These are phyloP conservation scores for Trypoxylon attenuatum DNA, from an alignment of 2,888 invertebrate genomes.

Conservation along the genomic window DNA sequence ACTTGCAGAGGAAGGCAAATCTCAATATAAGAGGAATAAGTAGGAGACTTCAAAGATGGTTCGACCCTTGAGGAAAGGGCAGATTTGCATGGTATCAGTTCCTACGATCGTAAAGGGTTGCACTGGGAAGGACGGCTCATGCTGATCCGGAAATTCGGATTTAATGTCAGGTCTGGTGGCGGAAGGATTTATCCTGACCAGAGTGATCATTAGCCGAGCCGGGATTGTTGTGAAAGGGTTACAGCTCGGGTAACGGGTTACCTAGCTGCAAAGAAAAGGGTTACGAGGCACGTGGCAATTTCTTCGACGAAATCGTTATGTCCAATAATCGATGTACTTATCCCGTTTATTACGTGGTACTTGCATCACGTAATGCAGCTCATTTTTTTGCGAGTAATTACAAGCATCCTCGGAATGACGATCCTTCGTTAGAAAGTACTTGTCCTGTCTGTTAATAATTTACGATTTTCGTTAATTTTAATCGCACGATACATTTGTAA, in stretches of 20 bases:
- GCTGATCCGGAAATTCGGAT: neutral
- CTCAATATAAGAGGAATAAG: too few relatives aligned
- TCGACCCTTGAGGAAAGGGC: neutral
- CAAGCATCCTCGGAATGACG: too few relatives aligned
- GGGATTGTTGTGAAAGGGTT: slow-evolving; percentile 50
- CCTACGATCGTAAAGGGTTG: slow-evolving; percentile 21
- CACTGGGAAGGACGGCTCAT: neutral
- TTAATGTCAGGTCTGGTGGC: slow-evolving; percentile 15
- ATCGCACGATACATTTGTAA: too few relatives aligned
- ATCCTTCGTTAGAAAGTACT: too few relatives aligned
- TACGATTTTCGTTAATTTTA: too few relatives aligned
- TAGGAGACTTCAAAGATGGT: too few relatives aligned
- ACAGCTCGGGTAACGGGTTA: slow-evolving; percentile 41
- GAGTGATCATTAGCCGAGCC: slow-evolving; percentile 48
- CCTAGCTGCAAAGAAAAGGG: slow-evolving; percentile 44
- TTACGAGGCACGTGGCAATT: slow-evolving; percentile 47
- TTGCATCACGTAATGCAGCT: too few relatives aligned
- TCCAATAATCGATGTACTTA: slow-evolving; percentile 46
- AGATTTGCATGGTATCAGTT: neutral
- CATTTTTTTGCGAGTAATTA: too few relatives aligned
- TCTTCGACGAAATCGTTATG: slow-evolving; percentile 43
- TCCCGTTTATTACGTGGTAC: slow-evolving; percentile 7
- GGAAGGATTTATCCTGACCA: slow-evolving; percentile 47
- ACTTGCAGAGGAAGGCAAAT: too few relatives aligned
- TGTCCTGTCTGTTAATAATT: too few relatives aligned